Conservation (phyloP, 2,888 invertebrate species). For the Drosophila macrospina region DNA sequence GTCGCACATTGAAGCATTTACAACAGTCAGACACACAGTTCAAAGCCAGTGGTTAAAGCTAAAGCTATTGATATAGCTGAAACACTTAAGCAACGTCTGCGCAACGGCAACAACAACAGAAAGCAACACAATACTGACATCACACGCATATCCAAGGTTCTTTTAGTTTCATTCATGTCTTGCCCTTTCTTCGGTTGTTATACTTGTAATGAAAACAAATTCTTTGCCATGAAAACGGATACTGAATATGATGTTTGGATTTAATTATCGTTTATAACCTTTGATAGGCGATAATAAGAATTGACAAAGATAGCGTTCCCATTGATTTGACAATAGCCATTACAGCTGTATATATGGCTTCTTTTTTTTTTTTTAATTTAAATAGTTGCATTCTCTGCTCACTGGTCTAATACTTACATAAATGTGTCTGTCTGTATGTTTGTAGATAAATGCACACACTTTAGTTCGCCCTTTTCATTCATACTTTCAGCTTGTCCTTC, state of each 20-base stretch:
- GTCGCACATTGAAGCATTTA: constrained; percentile 50
- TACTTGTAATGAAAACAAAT: constrained; percentile 13
- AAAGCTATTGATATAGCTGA: constrained; percentile 20
- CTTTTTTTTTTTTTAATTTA: constrained; percentile 13
- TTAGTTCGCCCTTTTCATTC: constrained; percentile 49
- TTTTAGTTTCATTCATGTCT: constrained; percentile 73
- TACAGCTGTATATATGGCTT: not conserved
- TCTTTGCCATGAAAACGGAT: too few species aligned
- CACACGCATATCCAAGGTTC: constrained; percentile 46
- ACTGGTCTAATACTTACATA: constrained; percentile 3
- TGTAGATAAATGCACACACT: constrained; percentile 25
- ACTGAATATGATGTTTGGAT: constrained; percentile 1
- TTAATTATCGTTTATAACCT: constrained; percentile 4
- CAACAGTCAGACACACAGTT: constrained; percentile 24
- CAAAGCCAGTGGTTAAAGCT: constrained; percentile 13
- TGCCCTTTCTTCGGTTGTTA: constrained; percentile 1
- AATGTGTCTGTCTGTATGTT: not conserved
- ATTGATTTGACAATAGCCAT: not conserved
- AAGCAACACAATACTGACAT: not conserved
- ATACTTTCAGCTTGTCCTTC: constrained; percentile 39
- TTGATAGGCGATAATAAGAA: not conserved
- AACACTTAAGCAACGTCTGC: constrained; percentile 41
- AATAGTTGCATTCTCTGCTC: not conserved
- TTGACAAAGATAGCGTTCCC: not conserved
- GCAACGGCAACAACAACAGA: constrained; percentile 38